These are phyloP conservation scores for Drosophila sulfurigaster DNA, from an alignment of 1,140 invertebrate species.

Conservation along the genomic window DNA sequence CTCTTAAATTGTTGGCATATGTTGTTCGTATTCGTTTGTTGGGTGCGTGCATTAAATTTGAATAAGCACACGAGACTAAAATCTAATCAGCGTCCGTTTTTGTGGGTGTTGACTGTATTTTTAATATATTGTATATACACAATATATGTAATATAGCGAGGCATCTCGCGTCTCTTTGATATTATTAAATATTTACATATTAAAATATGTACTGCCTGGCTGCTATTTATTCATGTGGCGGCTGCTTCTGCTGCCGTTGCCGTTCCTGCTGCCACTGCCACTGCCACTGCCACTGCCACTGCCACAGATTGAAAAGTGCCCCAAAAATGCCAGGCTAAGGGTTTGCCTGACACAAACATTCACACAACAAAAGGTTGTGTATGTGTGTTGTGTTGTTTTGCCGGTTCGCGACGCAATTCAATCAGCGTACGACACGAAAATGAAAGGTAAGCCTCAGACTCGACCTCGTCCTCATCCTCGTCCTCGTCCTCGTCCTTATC, in stretches of 20 bases:
- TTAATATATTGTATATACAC: conserved; percentile 48
- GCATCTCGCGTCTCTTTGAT: conserved; percentile 55
- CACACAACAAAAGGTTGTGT: conserved; percentile 19
- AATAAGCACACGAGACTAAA: conserved; percentile 17
- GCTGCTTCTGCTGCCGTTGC: not conserved
- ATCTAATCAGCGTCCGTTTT: conserved; percentile 53
- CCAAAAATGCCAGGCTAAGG: not conserved
- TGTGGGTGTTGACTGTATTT: conserved; percentile 47
- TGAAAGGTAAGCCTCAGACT: conserved; percentile 65
- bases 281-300: conserved; percentile 7
- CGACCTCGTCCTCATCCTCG: conserved; percentile 10
- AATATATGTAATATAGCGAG: not conserved
- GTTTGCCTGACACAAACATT: not conserved
- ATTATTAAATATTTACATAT: conserved; percentile 83
- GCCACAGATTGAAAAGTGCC: not conserved
- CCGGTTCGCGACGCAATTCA: conserved; percentile 66
- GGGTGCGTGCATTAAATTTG: conserved; percentile 67
- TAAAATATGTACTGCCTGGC: conserved; percentile 65
- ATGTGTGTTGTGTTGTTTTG: conserved; percentile 18
- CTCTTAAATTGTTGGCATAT: conserved; percentile 46
- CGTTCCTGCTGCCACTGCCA: conserved; percentile 15
- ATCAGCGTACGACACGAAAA: conserved; percentile 73
- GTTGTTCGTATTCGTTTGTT: conserved; percentile 32
- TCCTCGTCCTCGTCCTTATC: conserved; percentile 5
- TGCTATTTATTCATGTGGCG: conserved; percentile 70